Percentiles rank a stretch among this genome's conserved stretches.
phyloP scores from a whole-genome alignment of 2,888 invertebrate species.

The Drosophila tripunctata region DNA sequence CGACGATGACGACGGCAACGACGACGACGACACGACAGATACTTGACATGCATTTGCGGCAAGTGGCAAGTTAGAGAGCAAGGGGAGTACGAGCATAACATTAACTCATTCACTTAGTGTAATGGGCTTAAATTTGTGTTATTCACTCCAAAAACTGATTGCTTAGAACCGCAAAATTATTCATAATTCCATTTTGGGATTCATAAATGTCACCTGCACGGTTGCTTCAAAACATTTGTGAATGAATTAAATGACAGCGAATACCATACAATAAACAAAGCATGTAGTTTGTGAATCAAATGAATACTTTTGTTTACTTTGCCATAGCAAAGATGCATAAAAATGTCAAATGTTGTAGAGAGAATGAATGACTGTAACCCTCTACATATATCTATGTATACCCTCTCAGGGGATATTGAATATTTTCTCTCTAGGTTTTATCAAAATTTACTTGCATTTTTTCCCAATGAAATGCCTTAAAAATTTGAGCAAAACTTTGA shows the following conservation, averaged over 20 bases:
- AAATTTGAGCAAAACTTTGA: too few species aligned
- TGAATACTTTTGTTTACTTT: background rate
- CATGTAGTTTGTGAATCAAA: background rate
- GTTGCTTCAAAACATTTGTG: background rate
- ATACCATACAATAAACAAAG: background rate
- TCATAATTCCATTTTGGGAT: background rate
- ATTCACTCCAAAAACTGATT: background rate
- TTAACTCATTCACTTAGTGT: constrained; percentile 37
- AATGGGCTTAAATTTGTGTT: constrained; percentile 19
- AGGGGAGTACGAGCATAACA: constrained; percentile 1
- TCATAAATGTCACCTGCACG: constrained; percentile 16
- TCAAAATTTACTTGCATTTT: too few species aligned
- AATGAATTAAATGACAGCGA: constrained; percentile 6
- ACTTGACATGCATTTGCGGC: constrained; percentile 57
- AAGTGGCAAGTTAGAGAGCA: constrained; percentile 13
- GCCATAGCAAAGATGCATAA: background rate
- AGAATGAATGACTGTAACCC: background rate
- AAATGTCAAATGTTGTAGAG: background rate
- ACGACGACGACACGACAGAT: constrained; percentile 23
- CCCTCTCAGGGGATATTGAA: too few species aligned
- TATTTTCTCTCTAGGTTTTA: too few species aligned
- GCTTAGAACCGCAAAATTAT: background rate
- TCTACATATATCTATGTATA: background rate
- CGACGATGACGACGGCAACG: constrained; percentile 2
- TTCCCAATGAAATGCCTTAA: too few species aligned